Evolutionary conservation across 2,888 invertebrate genomes (phyloP).

Genomic region (Ashinkailepas kermadecensis): DNA sequence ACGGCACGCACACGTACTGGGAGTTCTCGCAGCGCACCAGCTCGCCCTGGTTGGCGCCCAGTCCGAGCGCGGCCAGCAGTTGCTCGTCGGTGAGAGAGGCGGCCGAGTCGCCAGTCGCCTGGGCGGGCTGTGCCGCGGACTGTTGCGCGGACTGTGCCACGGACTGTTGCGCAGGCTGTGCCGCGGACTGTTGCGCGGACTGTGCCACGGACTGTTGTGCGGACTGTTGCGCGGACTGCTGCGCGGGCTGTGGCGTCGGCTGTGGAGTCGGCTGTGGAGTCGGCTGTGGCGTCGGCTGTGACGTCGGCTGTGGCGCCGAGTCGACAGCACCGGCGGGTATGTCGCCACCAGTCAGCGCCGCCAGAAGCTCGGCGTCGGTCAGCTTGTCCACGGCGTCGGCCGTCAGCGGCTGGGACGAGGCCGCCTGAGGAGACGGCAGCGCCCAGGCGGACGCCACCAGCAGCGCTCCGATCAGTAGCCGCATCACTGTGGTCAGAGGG

Average conservation of each 20-base stretch:
- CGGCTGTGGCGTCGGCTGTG: too few species aligned
- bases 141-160: background rate
- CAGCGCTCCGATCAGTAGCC: background rate
- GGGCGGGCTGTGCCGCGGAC: background rate
- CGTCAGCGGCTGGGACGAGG: background rate
- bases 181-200: too few species aligned
- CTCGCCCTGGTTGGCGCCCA: constrained; percentile 20
- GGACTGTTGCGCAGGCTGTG: background rate
- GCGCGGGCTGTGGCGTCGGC: too few species aligned
- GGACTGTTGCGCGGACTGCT: too few species aligned
- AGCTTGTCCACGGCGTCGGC: background rate
- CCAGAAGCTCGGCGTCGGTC: background rate
- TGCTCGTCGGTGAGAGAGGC: background rate
- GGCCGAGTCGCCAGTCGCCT: background rate
- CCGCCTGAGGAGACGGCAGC: background rate
- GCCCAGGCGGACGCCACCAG: background rate
- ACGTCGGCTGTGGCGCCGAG: too few species aligned
- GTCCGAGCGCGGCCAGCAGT: background rate
- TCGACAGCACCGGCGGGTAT: too few species aligned
- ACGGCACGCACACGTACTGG: constrained; percentile 64
- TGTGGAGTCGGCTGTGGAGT: too few species aligned
- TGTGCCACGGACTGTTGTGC: too few species aligned
- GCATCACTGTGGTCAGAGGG: background rate
- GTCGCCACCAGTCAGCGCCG: background rate
- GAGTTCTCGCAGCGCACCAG: background rate